These are phyloP conservation scores for Agrochola litura DNA, from an alignment of 2,888 invertebrate genomes.

Conservation along the genomic window DNA sequence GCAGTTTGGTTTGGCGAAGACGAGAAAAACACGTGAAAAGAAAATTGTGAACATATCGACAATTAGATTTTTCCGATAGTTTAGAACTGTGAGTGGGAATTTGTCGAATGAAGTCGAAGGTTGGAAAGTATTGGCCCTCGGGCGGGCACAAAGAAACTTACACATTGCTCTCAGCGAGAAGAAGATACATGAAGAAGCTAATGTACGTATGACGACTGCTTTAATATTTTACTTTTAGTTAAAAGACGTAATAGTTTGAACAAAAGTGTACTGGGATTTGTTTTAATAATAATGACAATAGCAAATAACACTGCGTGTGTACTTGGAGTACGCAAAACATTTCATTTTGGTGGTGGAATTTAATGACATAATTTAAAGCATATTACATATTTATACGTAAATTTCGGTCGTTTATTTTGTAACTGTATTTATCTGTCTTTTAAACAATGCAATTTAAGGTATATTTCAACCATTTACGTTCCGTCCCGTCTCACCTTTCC, in stretches of 20 bases:
- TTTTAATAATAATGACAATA: slow-evolving; percentile 8
- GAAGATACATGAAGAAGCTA: slow-evolving; percentile 92
- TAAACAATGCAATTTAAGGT: background rate
- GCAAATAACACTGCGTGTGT: slow-evolving; percentile 7
- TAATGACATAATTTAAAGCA: background rate
- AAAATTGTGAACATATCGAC: slow-evolving; percentile 60
- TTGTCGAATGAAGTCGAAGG: slow-evolving; percentile 89
- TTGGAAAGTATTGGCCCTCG: slow-evolving; percentile 92
- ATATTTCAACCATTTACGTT: background rate
- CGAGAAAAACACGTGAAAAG: slow-evolving; percentile 65
- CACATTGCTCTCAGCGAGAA: slow-evolving; percentile 91
- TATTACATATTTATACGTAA: background rate
- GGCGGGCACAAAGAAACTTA: slow-evolving; percentile 91
- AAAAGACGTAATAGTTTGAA: slow-evolving; percentile 5
- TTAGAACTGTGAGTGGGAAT: slow-evolving; percentile 68
- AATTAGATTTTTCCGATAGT: slow-evolving; percentile 63
- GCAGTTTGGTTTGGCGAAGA: slow-evolving; percentile 65
- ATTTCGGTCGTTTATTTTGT: background rate
- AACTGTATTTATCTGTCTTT: background rate
- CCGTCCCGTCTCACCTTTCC: too few relatives aligned
- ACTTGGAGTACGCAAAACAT: background rate
- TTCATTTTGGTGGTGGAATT: slow-evolving; percentile 16
- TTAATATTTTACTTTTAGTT: slow-evolving; percentile 31
- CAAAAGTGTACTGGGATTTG: slow-evolving; percentile 1
- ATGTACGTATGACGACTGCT: slow-evolving; percentile 88